These are phyloP conservation scores for Poeciliopsis turneri DNA, from an alignment of 2,797 vertebrate species.

Conservation along the genomic window DNA sequence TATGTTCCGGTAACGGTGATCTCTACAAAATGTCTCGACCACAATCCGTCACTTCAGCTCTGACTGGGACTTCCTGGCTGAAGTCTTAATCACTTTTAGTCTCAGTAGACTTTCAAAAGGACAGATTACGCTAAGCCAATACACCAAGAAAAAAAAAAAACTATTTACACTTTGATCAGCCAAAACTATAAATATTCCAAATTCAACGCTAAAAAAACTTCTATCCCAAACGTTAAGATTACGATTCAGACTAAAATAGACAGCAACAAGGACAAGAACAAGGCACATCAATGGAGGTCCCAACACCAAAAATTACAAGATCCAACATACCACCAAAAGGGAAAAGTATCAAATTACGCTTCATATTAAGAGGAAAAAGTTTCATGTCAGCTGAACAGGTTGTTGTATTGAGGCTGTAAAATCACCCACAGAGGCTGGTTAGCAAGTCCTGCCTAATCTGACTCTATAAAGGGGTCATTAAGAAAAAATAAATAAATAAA, in stretches of 20 bases:
- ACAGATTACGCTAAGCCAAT: not conserved
- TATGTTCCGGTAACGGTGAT: not conserved
- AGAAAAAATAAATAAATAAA: conserved; percentile 17
- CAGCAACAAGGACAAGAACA: no score
- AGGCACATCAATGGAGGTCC: no score
- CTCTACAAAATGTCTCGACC: not conserved
- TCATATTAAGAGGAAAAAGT: not conserved
- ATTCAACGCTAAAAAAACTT: not conserved
- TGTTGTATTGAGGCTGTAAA: conserved; percentile 5
- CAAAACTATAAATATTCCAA: not conserved
- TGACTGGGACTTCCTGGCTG: not conserved
- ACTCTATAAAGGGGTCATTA: conserved; percentile 9
- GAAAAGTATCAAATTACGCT: not conserved
- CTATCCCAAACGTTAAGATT: not conserved
- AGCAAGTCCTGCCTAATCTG: conserved; percentile 4
- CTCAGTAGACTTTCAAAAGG: not conserved
- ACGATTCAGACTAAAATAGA: not conserved
- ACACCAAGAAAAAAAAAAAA: not conserved
- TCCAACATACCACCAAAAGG: not conserved
- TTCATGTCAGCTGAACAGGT: no score
- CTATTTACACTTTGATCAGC: not conserved
- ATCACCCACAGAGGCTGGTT: conserved; percentile 9
- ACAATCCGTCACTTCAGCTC: not conserved
- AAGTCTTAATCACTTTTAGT: not conserved
- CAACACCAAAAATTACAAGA: no score